Evolutionary conservation across 2,888 invertebrate genomes (phyloP).

Genomic region (Clistopyga incitator): DNA sequence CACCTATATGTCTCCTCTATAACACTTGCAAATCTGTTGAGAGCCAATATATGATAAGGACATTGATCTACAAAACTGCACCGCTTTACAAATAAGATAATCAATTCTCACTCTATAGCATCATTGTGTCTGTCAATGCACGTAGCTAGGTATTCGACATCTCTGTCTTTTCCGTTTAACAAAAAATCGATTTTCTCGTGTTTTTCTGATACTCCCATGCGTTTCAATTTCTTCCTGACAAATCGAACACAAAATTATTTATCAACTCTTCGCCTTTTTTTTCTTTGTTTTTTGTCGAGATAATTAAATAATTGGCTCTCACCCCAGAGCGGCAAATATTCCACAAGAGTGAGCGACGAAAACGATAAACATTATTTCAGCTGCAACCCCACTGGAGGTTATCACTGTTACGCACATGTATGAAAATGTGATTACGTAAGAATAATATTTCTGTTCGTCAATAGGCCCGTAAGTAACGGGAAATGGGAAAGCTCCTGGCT

Average conservation of each 20-base stretch:
- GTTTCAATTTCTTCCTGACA: constrained; percentile 16
- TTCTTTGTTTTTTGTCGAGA: neutral
- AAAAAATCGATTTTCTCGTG: neutral
- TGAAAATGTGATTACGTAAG: constrained; percentile 37
- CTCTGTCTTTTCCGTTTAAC: neutral
- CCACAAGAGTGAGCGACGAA: constrained; percentile 25
- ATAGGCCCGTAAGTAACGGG: constrained; percentile 39
- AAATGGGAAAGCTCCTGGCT: constrained; percentile 44
- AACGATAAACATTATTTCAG: neutral
- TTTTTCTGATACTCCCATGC: neutral
- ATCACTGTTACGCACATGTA: constrained; percentile 18
- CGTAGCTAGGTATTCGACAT: neutral
- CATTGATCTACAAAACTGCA: neutral
- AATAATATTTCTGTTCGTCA: constrained; percentile 57
- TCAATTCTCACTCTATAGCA: constrained; percentile 41
- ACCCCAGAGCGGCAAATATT: constrained; percentile 42
- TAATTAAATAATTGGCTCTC: neutral
- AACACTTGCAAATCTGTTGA: constrained; percentile 20
- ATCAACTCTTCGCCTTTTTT: neutral
- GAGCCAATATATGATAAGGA: too few relatives aligned
- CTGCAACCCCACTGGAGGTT: neutral
- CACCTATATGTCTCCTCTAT: constrained; percentile 20
- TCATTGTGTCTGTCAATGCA: constrained; percentile 50
- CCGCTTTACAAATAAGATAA: neutral
- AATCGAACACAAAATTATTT: neutral